These are phyloP conservation scores for Mamestra brassicae DNA, from an alignment of 2,888 invertebrate genomes.

Conservation along the genomic window DNA sequence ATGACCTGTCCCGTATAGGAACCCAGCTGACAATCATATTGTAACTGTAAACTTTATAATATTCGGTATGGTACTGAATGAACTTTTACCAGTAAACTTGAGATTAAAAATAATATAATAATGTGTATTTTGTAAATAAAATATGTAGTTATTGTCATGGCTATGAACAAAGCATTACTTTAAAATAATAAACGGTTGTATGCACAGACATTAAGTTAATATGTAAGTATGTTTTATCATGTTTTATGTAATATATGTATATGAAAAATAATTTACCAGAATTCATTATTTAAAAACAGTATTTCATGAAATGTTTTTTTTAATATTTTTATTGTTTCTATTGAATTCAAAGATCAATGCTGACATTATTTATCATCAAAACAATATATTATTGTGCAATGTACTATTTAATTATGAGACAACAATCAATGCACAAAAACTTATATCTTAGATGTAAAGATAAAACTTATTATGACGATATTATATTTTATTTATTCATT, in stretches of 20 bases:
- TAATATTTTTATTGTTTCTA: too few relatives aligned
- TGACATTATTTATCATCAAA: too few relatives aligned
- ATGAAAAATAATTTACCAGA: background rate
- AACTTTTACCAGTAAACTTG: background rate
- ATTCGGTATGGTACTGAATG: background rate
- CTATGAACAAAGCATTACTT: conserved; percentile 1
- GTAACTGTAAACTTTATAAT: background rate
- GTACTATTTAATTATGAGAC: background rate
- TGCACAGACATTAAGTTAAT: background rate
- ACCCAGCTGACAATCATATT: background rate
- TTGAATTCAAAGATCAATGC: too few relatives aligned
- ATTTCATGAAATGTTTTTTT: background rate
- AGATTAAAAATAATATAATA: background rate
- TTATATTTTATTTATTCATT: background rate
- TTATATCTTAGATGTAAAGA: conserved; percentile 6
- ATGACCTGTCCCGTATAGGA: conserved; percentile 2
- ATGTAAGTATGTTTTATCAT: background rate
- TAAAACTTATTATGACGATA: conserved; percentile 7
- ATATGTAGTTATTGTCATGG: background rate
- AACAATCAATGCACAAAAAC: background rate
- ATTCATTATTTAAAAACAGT: background rate
- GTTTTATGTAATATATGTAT: background rate
- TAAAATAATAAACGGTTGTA: background rate
- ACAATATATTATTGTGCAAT: background rate
- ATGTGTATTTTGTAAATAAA: conserved; percentile 6